Evolutionary conservation across 1,140 invertebrate species (phyloP).

Genomic region (Limonius californicus): DNA sequence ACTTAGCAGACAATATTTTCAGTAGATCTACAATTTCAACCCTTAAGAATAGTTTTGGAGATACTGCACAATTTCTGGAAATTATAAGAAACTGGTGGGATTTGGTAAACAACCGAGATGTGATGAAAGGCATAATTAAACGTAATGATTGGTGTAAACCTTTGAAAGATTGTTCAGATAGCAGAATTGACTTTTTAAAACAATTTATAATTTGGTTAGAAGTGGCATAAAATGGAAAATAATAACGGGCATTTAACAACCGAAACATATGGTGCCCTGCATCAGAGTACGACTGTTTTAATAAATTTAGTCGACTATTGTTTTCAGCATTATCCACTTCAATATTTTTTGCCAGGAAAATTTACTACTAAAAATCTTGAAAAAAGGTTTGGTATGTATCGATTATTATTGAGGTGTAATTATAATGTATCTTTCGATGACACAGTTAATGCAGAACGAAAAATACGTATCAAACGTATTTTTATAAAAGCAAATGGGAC

Average conservation of each 20-base stretch:
- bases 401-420: conserved; percentile 16
- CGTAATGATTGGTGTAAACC: background rate
- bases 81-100: conserved; percentile 19
- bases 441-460: conserved; percentile 20
- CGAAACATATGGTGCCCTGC: background rate
- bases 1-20: conserved; percentile 17
- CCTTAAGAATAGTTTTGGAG: background rate
- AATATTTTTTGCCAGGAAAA: conserved; percentile 21
- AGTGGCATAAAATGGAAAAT: background rate
- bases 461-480: too few relatives aligned
- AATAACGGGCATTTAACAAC: too few relatives aligned
- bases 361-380: conserved; percentile 23
- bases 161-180: background rate
- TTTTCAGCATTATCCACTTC: background rate
- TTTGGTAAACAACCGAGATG: conserved; percentile 9
- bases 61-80: conserved; percentile 11
- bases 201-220: background rate
- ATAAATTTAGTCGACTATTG: background rate
- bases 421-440: conserved; percentile 19
- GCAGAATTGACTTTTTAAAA: conserved; percentile 14
- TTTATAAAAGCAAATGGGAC: too few relatives aligned
- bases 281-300: background rate
- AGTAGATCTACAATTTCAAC: conserved; percentile 14
- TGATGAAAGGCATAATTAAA: conserved; percentile 12
- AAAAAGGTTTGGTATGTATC: conserved; percentile 22